Conservation (phyloP, 2,113 vertebrate species). For the Genyomyrus donnyi region DNA sequence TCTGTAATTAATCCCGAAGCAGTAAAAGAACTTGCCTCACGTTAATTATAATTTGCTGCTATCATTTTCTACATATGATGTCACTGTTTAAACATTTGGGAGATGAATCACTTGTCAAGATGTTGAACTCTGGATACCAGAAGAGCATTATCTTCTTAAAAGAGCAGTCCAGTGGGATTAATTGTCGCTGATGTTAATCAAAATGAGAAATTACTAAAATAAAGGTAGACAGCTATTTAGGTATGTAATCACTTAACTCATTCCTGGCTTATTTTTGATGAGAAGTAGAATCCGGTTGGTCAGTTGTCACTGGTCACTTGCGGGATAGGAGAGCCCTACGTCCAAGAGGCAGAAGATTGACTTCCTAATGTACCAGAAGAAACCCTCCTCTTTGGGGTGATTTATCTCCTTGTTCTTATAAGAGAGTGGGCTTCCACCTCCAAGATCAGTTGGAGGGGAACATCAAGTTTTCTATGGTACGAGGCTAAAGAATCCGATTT, state of each 20-base stretch:
- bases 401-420: slow-evolving; percentile 16
- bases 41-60: background rate
- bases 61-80: background rate
- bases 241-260: background rate
- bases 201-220: background rate
- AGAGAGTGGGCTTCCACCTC: background rate
- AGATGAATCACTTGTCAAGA: background rate
- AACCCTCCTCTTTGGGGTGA: slow-evolving; percentile 13
- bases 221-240: background rate
- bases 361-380: slow-evolving; percentile 19
- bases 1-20: background rate
- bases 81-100: background rate
- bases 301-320: background rate
- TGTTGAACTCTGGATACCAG: background rate
- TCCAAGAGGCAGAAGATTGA: slow-evolving; percentile 11
- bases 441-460: background rate
- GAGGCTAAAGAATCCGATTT: background rate
- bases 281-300: background rate
- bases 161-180: background rate
- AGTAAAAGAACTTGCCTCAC: background rate
- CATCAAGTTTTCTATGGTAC: background rate
- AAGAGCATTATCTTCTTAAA: background rate
- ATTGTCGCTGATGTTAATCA: background rate
- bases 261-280: background rate
- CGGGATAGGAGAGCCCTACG: background rate